Base-by-base conservation (phyloP, 2,113 vertebrate genomes). In the Pluvialis apricaria region DNA sequence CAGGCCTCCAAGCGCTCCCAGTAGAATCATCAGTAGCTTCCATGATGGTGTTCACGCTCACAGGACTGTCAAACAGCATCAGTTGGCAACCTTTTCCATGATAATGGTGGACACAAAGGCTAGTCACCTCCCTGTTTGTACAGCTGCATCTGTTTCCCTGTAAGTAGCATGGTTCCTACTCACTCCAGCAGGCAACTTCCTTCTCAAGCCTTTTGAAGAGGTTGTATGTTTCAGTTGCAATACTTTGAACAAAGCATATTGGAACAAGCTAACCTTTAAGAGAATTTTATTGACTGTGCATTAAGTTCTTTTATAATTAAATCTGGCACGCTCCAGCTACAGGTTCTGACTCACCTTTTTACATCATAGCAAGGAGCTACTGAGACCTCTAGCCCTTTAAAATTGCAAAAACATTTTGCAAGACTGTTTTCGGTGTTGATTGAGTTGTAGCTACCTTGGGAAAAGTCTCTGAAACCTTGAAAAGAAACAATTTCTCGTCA, bases 401-500 rank as follows among this genome's bases (percentile, higher is more conserved):
- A 95, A 89, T 66, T 82, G 24, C 36, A 70, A 87, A 95, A 95
- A 55, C 45, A 90, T 92, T 94, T 94, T 93, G 58, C 31, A 88
- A 78, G 80, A 73, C 68, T 42, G 25, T 90, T 88, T 94, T 91
- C 66, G 88, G 25, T 61, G 49, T 85, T 91, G 91, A 92, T 66
- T 85, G 87, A 92, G 86, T 89, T 92, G 77, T 85, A 84, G 57
- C 52, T 96, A 89, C 88, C 88, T 94, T 90, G 94, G 91, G 91
- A 94, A 85, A 95, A 94, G 42, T 76, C 89, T 92, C 86, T 89
- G 81, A 69, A 95, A 92, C 58, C 91, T 95, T 92, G 81, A 92
- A 89, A 96, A 89, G 83, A 91, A 95, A 80, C 40, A 85, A 62
- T 91, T 94, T 92, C 66, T 89, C 92, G 84, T 94, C 94, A 96